Percentiles rank a stretch among this genome's conserved stretches.
phyloP scores from a whole-genome alignment of 2,888 invertebrate species.

The Drosophila quasianomalipes region DNA sequence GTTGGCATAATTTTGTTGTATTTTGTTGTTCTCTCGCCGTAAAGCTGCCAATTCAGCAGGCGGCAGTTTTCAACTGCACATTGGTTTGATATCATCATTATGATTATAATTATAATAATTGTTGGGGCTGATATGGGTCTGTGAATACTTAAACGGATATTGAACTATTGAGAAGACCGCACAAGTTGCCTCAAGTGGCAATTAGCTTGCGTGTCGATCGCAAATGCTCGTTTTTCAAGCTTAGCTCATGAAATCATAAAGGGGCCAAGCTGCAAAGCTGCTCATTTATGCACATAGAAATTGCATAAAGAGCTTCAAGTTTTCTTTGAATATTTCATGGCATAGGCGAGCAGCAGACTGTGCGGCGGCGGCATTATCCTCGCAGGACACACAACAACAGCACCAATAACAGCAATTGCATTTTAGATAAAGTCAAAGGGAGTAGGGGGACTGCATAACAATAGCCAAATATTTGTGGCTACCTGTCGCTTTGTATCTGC shows the following conservation, averaged over 20 bases:
- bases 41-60: constrained; percentile 31
- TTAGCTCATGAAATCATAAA: constrained; percentile 43
- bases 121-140: constrained; percentile 18
- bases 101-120: constrained; percentile 18
- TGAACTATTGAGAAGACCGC: constrained; percentile 58
- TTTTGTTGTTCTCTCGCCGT: not conserved
- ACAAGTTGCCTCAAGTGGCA: constrained; percentile 67
- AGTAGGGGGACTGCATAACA: constrained; percentile 22
- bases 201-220: constrained; percentile 53
- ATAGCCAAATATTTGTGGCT: constrained; percentile 50
- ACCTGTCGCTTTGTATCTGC: constrained; percentile 55
- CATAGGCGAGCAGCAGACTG: constrained; percentile 40
- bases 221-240: constrained; percentile 24
- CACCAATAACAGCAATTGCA: constrained; percentile 51
- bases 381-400: constrained; percentile 36
- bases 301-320: constrained; percentile 44
- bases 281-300: constrained; percentile 26
- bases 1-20: constrained; percentile 35
- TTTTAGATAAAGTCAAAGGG: constrained; percentile 36
- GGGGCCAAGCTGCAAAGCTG: not conserved
- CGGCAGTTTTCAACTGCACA: constrained; percentile 18
- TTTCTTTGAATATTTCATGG: constrained; percentile 72
- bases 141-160: constrained; percentile 44
- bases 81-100: constrained; percentile 43
- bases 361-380: constrained; percentile 4